Conservation (phyloP, 1,140 invertebrate species). For the Zaprionus taronus region DNA sequence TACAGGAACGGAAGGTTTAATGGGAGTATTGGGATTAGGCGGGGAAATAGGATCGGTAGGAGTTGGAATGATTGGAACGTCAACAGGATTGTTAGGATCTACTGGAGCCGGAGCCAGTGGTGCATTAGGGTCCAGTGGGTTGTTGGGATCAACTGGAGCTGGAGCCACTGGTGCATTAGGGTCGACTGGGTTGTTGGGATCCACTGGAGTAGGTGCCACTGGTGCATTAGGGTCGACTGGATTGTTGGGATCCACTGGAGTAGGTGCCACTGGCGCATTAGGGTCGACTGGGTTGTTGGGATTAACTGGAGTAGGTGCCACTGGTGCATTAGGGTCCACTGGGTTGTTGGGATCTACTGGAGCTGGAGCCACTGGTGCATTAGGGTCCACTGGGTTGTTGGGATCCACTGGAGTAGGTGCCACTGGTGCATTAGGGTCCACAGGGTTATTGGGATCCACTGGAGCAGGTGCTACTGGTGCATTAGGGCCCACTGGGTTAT, state of each 20-base stretch:
- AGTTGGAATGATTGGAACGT: conserved; percentile 4
- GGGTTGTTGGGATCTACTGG: neutral
- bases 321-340: neutral
- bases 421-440: neutral
- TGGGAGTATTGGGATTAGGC: conserved; percentile 22
- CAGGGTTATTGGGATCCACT: neutral
- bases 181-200: neutral
- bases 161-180: neutral
- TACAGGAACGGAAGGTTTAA: conserved; percentile 3
- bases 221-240: neutral
- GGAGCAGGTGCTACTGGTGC: neutral
- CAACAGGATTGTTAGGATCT: conserved; percentile 8
- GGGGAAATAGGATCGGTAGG: conserved; percentile 2
- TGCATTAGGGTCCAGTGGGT: neutral
- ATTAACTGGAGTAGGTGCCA: neutral
- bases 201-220: neutral
- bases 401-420: neutral
- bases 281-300: neutral
- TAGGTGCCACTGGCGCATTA: neutral
- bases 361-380: neutral
- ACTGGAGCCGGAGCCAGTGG: neutral
- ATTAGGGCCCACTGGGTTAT: neutral
- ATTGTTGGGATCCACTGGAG: neutral
- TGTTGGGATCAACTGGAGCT: neutral
- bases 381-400: neutral